Percentiles rank a stretch among this genome's conserved stretches.
phyloP scores from a whole-genome alignment of 2,888 invertebrate genomes.

The Gordius sp. region DNA sequence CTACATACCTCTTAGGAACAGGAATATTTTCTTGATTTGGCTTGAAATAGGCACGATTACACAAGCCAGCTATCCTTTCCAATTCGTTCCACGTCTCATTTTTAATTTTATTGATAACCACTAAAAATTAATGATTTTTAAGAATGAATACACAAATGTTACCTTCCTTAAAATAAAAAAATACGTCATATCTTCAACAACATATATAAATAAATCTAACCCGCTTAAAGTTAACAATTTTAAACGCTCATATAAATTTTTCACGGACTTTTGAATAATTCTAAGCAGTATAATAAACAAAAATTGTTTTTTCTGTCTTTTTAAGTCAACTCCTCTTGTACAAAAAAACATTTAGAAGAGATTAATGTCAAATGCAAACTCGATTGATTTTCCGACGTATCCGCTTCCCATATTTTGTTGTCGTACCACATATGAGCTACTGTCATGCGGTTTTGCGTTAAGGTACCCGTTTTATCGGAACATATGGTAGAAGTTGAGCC shows the following conservation, averaged over 20 bases:
- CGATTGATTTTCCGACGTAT: conserved; percentile 91
- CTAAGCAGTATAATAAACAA: too few relatives aligned
- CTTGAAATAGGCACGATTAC: neutral
- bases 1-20: neutral
- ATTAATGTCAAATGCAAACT: conserved; percentile 32
- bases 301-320: too few relatives aligned
- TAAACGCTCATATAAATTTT: too few relatives aligned
- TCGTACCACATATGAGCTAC: conserved; percentile 99
- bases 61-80: neutral
- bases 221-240: too few relatives aligned
- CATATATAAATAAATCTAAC: too few relatives aligned
- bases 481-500: conserved; percentile 53
- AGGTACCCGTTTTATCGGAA: conserved; percentile 50
- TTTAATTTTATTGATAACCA: neutral
- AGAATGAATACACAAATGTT: too few relatives aligned
- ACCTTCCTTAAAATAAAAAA: too few relatives aligned
- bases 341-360: too few relatives aligned
- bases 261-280: too few relatives aligned
- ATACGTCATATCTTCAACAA: too few relatives aligned
- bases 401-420: conserved; percentile 88
- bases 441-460: conserved; percentile 94
- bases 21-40: neutral
- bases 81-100: neutral
- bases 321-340: too few relatives aligned
- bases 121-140: neutral